These are phyloP conservation scores for Kryptopterus vitreolus DNA, from an alignment of 2,797 vertebrate genomes.

Conservation along the genomic window DNA sequence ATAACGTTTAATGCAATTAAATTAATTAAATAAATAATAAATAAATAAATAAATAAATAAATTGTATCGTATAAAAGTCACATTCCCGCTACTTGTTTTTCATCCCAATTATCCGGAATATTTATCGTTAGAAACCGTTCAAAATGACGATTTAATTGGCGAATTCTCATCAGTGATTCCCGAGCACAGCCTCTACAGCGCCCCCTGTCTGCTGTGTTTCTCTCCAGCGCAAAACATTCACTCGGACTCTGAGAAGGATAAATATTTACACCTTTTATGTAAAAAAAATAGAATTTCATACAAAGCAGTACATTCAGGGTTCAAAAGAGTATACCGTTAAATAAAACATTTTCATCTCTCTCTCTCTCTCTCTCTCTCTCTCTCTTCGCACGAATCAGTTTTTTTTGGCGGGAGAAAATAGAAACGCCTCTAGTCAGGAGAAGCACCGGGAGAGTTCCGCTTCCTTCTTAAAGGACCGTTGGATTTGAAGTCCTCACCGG, in stretches of 20 bases:
- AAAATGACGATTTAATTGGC: too few relatives aligned
- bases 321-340: constrained; percentile 65
- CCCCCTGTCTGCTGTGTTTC: neutral
- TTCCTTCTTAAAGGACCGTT: constrained; percentile 70
- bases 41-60: too few relatives aligned
- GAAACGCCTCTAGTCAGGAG: constrained; percentile 61
- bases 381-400: constrained; percentile 17
- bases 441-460: constrained; percentile 69
- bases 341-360: constrained; percentile 65
- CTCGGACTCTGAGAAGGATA: constrained; percentile 57
- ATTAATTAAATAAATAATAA: too few relatives aligned
- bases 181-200: too few relatives aligned
- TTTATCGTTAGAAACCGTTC: too few relatives aligned
- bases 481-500: constrained; percentile 85
- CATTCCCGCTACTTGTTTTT: too few relatives aligned
- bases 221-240: constrained; percentile 32
- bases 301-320: constrained; percentile 61
- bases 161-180: too few relatives aligned
- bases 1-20: too few relatives aligned
- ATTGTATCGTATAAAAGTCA: too few relatives aligned
- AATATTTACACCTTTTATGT: constrained; percentile 60
- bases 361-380: neutral
- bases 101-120: too few relatives aligned
- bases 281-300: constrained; percentile 82
- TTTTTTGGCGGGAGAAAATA: neutral